Evolutionary conservation across 2,797 vertebrate genomes (phyloP).

Genomic region (Coreius guichenoti): DNA sequence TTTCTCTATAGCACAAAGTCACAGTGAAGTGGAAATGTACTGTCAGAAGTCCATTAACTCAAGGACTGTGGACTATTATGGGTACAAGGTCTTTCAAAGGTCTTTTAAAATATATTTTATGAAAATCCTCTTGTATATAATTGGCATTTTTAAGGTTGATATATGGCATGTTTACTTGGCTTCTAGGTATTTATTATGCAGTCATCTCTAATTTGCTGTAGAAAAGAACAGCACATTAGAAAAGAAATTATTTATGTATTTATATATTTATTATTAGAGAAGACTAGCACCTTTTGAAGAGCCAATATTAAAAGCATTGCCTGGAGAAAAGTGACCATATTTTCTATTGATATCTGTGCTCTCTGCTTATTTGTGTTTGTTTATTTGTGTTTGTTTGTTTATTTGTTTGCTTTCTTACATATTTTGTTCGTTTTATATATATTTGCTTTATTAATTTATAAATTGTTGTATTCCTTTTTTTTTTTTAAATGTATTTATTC

Average conservation of each 20-base stretch:
- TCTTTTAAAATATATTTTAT: background rate
- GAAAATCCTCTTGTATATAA: slow-evolving; percentile 22
- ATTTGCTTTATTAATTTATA: background rate
- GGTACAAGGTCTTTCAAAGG: background rate
- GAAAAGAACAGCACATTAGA: background rate
- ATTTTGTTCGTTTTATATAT: background rate
- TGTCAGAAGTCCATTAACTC: slow-evolving; percentile 30
- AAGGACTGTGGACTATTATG: slow-evolving; percentile 23
- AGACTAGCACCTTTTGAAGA: background rate
- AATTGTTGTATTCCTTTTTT: background rate
- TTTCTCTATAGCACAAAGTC: slow-evolving; percentile 16
- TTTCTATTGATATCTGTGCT: background rate
- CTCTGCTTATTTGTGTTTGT: background rate
- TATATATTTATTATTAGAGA: background rate
- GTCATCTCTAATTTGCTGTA: background rate
- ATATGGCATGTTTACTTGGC: background rate
- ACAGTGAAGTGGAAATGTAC: slow-evolving; percentile 12
- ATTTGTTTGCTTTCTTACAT: background rate
- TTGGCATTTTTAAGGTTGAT: slow-evolving; percentile 21
- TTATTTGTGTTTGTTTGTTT: background rate
- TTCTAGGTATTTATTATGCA: background rate
- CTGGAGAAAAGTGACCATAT: background rate
- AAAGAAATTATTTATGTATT: background rate
- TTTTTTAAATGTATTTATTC: too few relatives aligned
- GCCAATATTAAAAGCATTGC: background rate